Base-by-base conservation (phyloP, 2,888 invertebrate species). In the Syrphus vitripennis region DNA sequence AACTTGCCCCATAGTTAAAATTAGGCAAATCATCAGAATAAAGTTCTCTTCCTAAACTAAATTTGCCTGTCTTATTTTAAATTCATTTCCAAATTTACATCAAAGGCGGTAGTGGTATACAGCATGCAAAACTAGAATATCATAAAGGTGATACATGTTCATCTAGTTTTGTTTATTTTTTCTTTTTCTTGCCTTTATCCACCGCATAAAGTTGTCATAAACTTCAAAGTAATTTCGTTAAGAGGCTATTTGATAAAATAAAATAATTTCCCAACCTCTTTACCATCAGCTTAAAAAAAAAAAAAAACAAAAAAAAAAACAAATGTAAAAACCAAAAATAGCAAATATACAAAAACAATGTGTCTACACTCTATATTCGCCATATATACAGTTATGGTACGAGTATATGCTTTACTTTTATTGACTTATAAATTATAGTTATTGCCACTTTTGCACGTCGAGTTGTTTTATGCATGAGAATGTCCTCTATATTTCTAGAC, bases 361-460 rank as follows among this genome's bases (percentile, higher is more conserved):
- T 75, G 71, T 67, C 77, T 70, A 40, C 63, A 48, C 26, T 40
- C 67, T 72, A 50, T 69, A 14, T 34, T 24, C 12, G 21, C 48
- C 9, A 21, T 9, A 0, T 7, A 9, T 48, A 48, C 3, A 19
- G 16, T 9, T 45, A 29, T 29, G 45, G 10, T 4, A 48, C 14
- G 21, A 50, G 48, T 37, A 45, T 67, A 67, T 69, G 61, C 37
- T 50, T 29, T 26, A 31, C 31, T 74, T 79, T 83, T 79, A 83
- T 72, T 83, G 79, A 74, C 79, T 83, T 74, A 83, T 83, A 83
- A 83, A 83, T 83, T 83, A 83, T 74, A 79, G 78, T 83, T 83
- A 83, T 79, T 83, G 83, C 74, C 69, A 69, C 59, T 79, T 83
- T 83, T 83, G 83, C 79, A 79, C 83, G 83, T 83, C 67, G 79